phyloP scores from a whole-genome alignment of 2,888 invertebrate genomes.

The Orgyia antiqua region DNA sequence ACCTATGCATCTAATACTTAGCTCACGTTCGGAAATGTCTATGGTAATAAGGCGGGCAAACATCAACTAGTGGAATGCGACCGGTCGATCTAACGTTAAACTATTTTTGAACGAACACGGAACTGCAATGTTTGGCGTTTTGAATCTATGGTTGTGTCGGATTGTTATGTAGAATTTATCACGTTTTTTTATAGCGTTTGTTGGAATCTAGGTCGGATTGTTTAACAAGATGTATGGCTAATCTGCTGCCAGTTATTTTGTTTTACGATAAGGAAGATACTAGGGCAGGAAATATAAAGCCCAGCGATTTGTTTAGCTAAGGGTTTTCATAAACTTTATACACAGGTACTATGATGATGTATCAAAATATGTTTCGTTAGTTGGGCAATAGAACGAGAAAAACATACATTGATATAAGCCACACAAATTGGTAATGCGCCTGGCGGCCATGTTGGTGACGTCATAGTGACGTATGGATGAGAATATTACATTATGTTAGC shows the following conservation, averaged over 20 bases:
- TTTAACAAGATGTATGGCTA: slow-evolving; percentile 13
- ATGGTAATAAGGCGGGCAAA: slow-evolving; percentile 42
- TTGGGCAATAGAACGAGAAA: too few species aligned
- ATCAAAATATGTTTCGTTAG: too few species aligned
- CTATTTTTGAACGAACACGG: slow-evolving; percentile 61
- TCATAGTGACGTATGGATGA: too few species aligned
- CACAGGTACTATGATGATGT: too few species aligned
- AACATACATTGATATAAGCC: too few species aligned
- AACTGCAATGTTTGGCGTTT: slow-evolving; percentile 36
- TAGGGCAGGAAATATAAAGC: too few species aligned
- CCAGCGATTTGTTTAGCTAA: too few species aligned
- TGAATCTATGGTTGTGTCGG: slow-evolving; percentile 25
- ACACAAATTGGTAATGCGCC: too few species aligned
- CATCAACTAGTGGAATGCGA: slow-evolving; percentile 47
- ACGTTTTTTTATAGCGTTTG: slow-evolving; percentile 24
- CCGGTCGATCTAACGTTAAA: slow-evolving; percentile 41
- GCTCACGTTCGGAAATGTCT: slow-evolving; percentile 29
- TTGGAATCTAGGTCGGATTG: slow-evolving; percentile 16
- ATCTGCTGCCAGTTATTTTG: slow-evolving; percentile 13
- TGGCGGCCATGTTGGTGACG: too few species aligned
- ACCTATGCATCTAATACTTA: slow-evolving; percentile 23
- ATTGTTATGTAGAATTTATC: slow-evolving; percentile 30
- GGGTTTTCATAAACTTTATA: too few species aligned
- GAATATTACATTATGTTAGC: too few species aligned
- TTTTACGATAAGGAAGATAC: slow-evolving; percentile 12